Evolutionary conservation across 1,140 invertebrate genomes (phyloP), one percentile per base, ranked within the genome.

Genomic region (Trichonephila inaurata): DNA sequence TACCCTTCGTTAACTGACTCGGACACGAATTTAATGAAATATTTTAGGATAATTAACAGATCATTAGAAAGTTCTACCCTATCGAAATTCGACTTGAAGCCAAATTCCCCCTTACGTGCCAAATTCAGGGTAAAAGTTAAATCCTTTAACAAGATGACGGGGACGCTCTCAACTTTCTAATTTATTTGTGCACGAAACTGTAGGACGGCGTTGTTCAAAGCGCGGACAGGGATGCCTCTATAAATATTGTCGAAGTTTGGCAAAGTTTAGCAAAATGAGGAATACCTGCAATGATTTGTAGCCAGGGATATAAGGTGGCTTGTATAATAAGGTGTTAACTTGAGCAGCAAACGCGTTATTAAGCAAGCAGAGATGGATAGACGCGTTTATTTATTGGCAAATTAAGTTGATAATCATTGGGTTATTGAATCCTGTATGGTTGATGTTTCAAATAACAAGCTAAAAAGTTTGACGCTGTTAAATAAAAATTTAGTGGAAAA

Each of bases 121-220:
- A 85, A 85, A 61, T 60, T 18, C 83, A 85, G 83, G 51, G 51
- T 33, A 24, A 85, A 85, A 85, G 83, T 85, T 85, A 85, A 85
- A 85, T 16, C 83, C 83, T 85, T 85, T 85, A 85, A 85, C 83
- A 85, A 85, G 83, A 51, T n/a, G 82, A 83, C 82, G 82, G 21
- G 24, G 58, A 85, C 14, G 58, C n/a, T 85, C 51, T 85, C 83
- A 16, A 61, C 83, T 85, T 85, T 85, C 83, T 85, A 85, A 85
- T 85, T 85, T 85, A 85, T 61, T 85, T 61, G 40, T 14, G 58
- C 51, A 19, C 44, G 51, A 24, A 85, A 85, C 83, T 85, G 83
- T 85, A 60, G 83, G 44, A 18, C 28, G 44, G 44, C 83, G 83
- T 85, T 85, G 51, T 85, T 85, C 83, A 85, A 85, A 60, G 12